These are phyloP conservation scores for Schizaphis graminum DNA, from an alignment of 2,888 invertebrate genomes.

Conservation along the genomic window DNA sequence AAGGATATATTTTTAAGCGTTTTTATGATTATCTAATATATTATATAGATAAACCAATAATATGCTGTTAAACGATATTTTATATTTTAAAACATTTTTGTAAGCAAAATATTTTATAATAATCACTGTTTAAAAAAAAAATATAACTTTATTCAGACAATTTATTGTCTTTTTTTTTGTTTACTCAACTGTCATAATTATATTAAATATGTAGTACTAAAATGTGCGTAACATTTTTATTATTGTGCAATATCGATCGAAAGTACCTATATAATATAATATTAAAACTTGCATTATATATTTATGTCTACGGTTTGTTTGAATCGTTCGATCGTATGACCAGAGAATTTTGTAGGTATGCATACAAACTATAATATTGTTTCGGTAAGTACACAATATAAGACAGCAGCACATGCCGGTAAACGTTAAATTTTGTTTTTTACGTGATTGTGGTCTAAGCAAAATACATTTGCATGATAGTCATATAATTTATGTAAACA, in stretches of 20 bases:
- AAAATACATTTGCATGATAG: not conserved
- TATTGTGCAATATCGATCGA: not conserved
- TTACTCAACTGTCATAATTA: not conserved
- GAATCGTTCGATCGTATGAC: not conserved
- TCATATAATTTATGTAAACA: conserved; percentile 15
- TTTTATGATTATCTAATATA: not conserved
- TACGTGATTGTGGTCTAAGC: not conserved
- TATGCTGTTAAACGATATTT: not conserved
- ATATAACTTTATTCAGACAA: not conserved
- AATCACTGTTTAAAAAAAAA: not conserved
- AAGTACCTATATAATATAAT: not conserved
- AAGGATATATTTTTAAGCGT: not conserved
- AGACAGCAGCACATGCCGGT: not conserved
- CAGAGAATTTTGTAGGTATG: not conserved
- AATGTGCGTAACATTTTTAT: not conserved
- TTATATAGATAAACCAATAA: not conserved
- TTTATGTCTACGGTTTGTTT: not conserved
- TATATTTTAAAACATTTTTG: not conserved
- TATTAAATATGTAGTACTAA: not conserved
- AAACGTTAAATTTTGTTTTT: not conserved
- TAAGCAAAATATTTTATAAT: not conserved
- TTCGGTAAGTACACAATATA: not conserved
- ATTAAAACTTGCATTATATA: not conserved
- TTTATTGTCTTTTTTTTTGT: not conserved
- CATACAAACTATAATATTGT: not conserved